These are phyloP conservation scores for Brenthis hecate DNA, from an alignment of 2,888 invertebrate genomes.

Conservation along the genomic window DNA sequence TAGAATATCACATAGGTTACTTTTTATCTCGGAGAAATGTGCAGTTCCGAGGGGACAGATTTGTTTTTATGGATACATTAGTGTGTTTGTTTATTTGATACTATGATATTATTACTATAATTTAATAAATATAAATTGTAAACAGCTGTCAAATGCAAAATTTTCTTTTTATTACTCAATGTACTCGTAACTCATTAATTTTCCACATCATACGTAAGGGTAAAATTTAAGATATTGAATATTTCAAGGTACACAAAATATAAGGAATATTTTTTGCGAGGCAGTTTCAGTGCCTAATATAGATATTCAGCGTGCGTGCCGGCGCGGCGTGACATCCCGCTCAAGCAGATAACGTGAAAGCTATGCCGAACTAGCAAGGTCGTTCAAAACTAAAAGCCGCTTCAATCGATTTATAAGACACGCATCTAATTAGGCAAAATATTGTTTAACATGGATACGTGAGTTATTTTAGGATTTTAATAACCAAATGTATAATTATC, in stretches of 20 bases:
- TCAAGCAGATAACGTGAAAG: constrained; percentile 58
- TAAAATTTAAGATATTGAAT: constrained; percentile 6
- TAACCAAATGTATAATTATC: too few species aligned
- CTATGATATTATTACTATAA: too few species aligned
- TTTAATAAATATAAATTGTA: too few species aligned
- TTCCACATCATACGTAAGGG: background rate
- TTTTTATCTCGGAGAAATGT: too few species aligned
- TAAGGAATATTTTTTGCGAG: constrained; percentile 13
- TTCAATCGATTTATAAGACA: constrained; percentile 35
- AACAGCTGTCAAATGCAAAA: background rate
- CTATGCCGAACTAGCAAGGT: constrained; percentile 47
- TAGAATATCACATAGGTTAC: too few species aligned
- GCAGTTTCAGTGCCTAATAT: constrained; percentile 37
- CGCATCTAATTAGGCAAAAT: constrained; percentile 30
- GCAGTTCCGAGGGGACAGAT: too few species aligned
- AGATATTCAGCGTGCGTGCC: constrained; percentile 56
- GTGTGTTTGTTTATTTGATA: too few species aligned
- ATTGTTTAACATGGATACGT: background rate
- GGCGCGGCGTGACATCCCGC: constrained; percentile 52
- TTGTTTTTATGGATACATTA: too few species aligned
- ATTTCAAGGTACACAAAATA: constrained; percentile 12
- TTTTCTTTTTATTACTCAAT: background rate
- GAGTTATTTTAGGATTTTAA: too few species aligned
- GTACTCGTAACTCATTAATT: background rate
- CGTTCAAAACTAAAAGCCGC: constrained; percentile 31